phyloP scores from a whole-genome alignment of 2,888 invertebrate species.

The Rhamnusium bicolor region DNA sequence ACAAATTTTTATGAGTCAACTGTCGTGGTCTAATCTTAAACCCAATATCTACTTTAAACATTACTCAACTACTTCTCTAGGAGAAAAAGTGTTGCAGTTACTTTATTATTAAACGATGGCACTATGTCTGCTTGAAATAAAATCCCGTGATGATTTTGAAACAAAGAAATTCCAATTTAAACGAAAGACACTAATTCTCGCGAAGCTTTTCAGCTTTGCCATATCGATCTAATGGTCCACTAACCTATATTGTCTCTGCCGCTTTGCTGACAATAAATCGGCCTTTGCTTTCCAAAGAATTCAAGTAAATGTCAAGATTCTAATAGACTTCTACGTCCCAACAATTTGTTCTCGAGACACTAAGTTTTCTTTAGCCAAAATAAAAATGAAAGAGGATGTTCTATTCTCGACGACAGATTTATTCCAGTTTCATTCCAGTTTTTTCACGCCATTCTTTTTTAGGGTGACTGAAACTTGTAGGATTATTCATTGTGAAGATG shows the following conservation, averaged over 20 bases:
- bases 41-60: too few relatives aligned
- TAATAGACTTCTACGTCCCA: slow-evolving; percentile 45
- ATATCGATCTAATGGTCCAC: slow-evolving; percentile 51
- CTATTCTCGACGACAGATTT: slow-evolving; percentile 28
- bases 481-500: too few relatives aligned
- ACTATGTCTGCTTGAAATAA: background rate
- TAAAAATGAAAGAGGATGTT: slow-evolving; percentile 31
- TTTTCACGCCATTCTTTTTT: background rate
- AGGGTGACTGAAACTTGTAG: background rate
- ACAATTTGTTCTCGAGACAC: slow-evolving; percentile 42
- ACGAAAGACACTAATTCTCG: slow-evolving; percentile 18
- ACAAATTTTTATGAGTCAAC: too few relatives aligned
- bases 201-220: slow-evolving; percentile 37
- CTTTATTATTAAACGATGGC: background rate
- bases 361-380: slow-evolving; percentile 38
- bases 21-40: too few relatives aligned
- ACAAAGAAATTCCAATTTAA: slow-evolving; percentile 20
- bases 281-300: slow-evolving; percentile 48
- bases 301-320: slow-evolving; percentile 51
- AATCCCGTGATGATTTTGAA: slow-evolving; percentile 16
- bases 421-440: background rate
- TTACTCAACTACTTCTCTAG: too few relatives aligned
- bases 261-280: slow-evolving; percentile 45
- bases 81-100: background rate
- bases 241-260: slow-evolving; percentile 47